Conservation (phyloP, 2,888 invertebrate genomes). For the Lobophora halterata region DNA sequence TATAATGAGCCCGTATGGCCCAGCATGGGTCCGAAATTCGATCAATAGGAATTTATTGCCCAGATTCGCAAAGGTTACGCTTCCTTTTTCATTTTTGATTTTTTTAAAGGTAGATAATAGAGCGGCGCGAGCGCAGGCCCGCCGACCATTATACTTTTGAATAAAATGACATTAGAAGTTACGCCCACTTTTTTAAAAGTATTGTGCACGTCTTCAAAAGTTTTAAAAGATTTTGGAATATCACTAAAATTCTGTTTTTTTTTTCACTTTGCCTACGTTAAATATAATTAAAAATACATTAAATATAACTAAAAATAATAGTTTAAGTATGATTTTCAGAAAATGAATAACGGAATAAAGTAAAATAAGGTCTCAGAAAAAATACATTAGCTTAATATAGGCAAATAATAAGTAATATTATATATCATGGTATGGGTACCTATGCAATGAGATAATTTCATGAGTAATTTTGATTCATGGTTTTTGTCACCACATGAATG, state of each 20-base stretch:
- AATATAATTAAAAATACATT: no score
- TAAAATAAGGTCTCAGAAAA: no score
- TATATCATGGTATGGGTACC: no score
- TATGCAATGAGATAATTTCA: no score
- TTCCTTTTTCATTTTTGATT: slow-evolving; percentile 63
- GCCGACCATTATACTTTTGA: slow-evolving; percentile 59
- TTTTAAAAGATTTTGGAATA: slow-evolving; percentile 77
- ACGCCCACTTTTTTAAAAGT: slow-evolving; percentile 77
- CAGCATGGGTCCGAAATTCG: slow-evolving; percentile 78
- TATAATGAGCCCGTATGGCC: slow-evolving; percentile 78
- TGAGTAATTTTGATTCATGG: no score
- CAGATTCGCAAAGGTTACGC: slow-evolving; percentile 75
- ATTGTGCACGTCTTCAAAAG: slow-evolving; percentile 64
- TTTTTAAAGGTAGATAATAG: slow-evolving; percentile 56
- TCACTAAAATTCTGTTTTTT: slow-evolving; percentile 46
- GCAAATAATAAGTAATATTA: no score
- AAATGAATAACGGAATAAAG: no score
- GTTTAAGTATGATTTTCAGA: no score
- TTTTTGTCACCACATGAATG: no score
- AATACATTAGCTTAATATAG: no score
- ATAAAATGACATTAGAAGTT: slow-evolving; percentile 71
- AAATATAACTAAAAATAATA: no score
- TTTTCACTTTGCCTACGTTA: slow-evolving; percentile 2
- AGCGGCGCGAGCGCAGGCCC: slow-evolving; percentile 63
- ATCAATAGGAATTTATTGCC: slow-evolving; percentile 79